phyloP scores from a whole-genome alignment of 2,888 invertebrate genomes.

The Phrixothrix hirtus region DNA sequence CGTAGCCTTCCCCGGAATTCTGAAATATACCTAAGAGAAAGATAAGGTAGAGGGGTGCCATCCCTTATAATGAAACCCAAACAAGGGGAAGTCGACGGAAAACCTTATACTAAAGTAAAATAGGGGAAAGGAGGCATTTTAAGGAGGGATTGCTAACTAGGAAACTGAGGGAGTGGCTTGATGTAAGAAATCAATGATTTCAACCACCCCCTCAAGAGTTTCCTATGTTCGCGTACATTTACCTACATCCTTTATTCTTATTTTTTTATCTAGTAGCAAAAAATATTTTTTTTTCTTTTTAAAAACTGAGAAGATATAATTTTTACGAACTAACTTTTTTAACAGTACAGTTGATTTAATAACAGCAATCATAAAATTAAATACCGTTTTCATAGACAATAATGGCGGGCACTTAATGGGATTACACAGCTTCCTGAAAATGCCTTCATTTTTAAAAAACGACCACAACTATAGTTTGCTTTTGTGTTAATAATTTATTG shows the following conservation, averaged over 20 bases:
- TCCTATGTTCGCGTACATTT: conserved; percentile 30
- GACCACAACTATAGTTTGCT: too few relatives aligned
- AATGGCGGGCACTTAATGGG: too few relatives aligned
- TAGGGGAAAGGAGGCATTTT: conserved; percentile 38
- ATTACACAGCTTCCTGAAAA: too few relatives aligned
- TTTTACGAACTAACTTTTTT: too few relatives aligned
- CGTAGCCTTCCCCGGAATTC: conserved; percentile 25
- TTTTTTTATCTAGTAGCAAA: too few relatives aligned
- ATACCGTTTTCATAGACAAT: too few relatives aligned
- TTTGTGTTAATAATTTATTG: too few relatives aligned
- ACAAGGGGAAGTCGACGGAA: conserved; percentile 29
- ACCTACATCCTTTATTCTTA: conserved; percentile 19
- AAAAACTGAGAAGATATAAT: too few relatives aligned
- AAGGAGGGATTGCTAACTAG: conserved; percentile 44
- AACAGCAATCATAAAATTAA: too few relatives aligned
- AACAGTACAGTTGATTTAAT: too few relatives aligned
- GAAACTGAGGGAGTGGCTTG: conserved; percentile 49
- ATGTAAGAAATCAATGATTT: conserved; percentile 54
- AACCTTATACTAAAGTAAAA: conserved; percentile 32
- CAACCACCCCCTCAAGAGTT: conserved; percentile 33
- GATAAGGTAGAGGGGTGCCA: conserved; percentile 29
- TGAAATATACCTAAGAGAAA: conserved; percentile 33
- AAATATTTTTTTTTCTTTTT: too few relatives aligned
- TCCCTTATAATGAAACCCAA: conserved; percentile 28
- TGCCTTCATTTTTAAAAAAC: too few relatives aligned